A percentile compares a stretch with the other conserved stretches of the same genome.
Conservation (phyloP, 2,113 vertebrate genomes). For the Sapayoa aenigma region DNA sequence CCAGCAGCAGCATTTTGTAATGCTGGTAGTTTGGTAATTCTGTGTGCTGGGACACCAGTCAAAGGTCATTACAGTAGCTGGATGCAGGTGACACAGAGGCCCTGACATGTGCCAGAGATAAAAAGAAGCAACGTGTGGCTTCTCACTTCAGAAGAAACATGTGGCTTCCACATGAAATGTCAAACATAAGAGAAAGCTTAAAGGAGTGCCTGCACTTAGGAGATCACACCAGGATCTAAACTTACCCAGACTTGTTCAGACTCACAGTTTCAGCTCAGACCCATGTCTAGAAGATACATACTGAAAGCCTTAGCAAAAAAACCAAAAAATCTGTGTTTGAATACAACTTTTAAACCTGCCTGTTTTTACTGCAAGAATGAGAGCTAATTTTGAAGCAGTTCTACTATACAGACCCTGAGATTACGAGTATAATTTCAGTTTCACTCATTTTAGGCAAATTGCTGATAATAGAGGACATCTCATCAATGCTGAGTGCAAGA, state of each 20-base stretch:
- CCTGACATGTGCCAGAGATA: background rate
- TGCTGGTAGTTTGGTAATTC: background rate
- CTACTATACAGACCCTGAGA: background rate
- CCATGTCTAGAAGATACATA: background rate
- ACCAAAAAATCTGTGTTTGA: background rate
- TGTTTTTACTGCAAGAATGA: background rate
- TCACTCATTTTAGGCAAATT: background rate
- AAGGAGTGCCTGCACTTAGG: background rate
- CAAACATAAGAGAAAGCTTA: background rate
- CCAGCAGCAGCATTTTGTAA: background rate
- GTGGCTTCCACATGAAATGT: background rate
- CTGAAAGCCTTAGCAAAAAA: background rate
- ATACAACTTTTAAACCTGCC: background rate
- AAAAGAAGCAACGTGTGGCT: background rate
- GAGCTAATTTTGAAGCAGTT: background rate
- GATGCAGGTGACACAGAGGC: background rate
- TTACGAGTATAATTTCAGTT: background rate
- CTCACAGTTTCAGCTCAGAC: background rate
- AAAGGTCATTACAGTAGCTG: constrained; percentile 3
- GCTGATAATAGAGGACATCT: background rate
- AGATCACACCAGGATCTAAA: background rate
- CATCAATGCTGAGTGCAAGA: background rate
- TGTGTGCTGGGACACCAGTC: background rate
- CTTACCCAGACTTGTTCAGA: background rate
- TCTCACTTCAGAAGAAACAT: background rate